Evolutionary conservation across 2,888 invertebrate species (phyloP), one percentile per base, ranked within the genome.

Genomic region (Epirrhoe tristata): DNA sequence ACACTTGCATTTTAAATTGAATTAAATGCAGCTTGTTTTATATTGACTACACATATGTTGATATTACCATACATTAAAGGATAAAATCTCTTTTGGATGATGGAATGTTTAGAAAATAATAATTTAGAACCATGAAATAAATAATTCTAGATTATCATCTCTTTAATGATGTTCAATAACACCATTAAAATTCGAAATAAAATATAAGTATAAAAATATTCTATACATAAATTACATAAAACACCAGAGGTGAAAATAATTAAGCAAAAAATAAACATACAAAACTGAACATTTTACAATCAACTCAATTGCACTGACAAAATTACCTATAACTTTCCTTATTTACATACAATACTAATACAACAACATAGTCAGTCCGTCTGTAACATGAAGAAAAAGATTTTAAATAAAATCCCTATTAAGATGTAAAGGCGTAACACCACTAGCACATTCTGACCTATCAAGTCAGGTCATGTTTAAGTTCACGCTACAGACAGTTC

Each of bases 281-380:
- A 71, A 70, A 61, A 67, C 43, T 39, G 54, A 63, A 54, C 64
- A 62, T 63, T 63, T 62, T 58, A 31, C 62, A 57, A 69, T 63
- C 62, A 57, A 66, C 53, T 64, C 62, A 50, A 63, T 66, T 64
- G 56, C 67, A 70, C 66, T 57, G 58, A 63, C 55, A 58, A 58
- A 60, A 60, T 64, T 64, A 69, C 58, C 60, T 68, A 58, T 67
- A 59, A 66, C 34, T 62, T 64, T 67, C 55, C 69, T 72, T 74
- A 74, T 74, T 71, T 74, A 74, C 71, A 74, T 67, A 74, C 61
- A 65, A 63, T 66, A 68, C 66, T 65, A 68, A 61, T 71, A 73
- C 71, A 71, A 71, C 68, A 56, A 54, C 67, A 52, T 54, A 50
- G 16, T 58, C 43, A 32, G 43, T 46, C 65, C 48, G 60, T 64